A percentile compares a stretch with the other conserved stretches of the same genome.
phyloP scores from a whole-genome alignment of 2,888 invertebrate genomes.

The Lagria hirta region DNA sequence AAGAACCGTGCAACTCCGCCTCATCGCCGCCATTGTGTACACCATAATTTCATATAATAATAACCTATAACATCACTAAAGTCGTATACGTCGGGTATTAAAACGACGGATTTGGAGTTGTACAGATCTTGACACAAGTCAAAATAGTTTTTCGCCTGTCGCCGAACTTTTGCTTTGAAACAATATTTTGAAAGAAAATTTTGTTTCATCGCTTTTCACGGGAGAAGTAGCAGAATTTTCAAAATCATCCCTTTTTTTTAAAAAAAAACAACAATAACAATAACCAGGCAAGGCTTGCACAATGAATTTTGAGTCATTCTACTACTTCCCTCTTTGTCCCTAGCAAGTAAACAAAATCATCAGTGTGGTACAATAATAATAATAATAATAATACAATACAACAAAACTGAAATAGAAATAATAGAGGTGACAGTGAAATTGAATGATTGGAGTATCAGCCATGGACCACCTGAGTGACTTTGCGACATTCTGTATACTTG shows the following conservation, averaged over 20 bases:
- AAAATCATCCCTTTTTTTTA: slow-evolving; percentile 18
- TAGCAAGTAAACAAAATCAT: slow-evolving; percentile 39
- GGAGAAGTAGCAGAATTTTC: slow-evolving; percentile 15
- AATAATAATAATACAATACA: no score
- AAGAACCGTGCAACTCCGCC: slow-evolving; percentile 22
- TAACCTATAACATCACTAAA: slow-evolving; percentile 50
- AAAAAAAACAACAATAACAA: slow-evolving; percentile 41
- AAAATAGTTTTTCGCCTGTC: slow-evolving; percentile 21
- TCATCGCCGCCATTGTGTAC: slow-evolving; percentile 27
- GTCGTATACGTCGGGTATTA: slow-evolving; percentile 48
- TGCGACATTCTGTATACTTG: slow-evolving; percentile 56
- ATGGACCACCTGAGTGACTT: slow-evolving; percentile 54
- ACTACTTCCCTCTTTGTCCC: slow-evolving; percentile 14
- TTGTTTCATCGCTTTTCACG: no score
- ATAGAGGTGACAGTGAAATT: slow-evolving; percentile 7
- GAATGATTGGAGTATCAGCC: slow-evolving; percentile 40
- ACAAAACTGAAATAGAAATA: no score
- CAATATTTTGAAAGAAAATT: no score
- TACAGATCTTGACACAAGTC: slow-evolving; percentile 9
- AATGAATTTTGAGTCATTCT: slow-evolving; percentile 7
- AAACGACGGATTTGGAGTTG: slow-evolving; percentile 12
- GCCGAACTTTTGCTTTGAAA: slow-evolving; percentile 12
- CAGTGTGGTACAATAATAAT: slow-evolving; percentile 25
- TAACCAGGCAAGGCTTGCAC: slow-evolving; percentile 28
- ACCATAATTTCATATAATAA: slow-evolving; percentile 34